These are phyloP conservation scores for Drosophila truncata DNA, from an alignment of 1,140 invertebrate genomes.

Conservation along the genomic window DNA sequence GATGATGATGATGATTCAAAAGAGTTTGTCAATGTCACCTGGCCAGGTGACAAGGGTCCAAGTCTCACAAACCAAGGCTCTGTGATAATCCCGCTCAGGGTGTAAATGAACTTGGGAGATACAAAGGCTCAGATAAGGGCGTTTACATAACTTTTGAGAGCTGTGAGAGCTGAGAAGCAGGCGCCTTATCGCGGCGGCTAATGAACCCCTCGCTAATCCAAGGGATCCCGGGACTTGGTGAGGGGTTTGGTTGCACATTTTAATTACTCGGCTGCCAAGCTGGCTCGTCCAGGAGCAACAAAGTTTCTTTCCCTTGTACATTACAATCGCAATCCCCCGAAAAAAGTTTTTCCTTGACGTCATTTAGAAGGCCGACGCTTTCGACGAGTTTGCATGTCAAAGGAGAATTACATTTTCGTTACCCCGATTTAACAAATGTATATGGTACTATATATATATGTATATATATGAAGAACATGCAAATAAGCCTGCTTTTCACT, in stretches of 20 bases:
- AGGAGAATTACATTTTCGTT: constrained; percentile 67
- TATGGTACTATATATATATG: constrained; percentile 2
- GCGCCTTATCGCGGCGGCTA: constrained; percentile 47
- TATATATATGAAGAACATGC: background rate
- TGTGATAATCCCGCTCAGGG: constrained; percentile 22
- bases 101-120: constrained; percentile 28
- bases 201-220: constrained; percentile 31
- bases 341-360: constrained; percentile 55
- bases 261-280: constrained; percentile 46
- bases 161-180: background rate
- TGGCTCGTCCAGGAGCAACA: constrained; percentile 30
- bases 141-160: constrained; percentile 37
- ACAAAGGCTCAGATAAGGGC: constrained; percentile 20
- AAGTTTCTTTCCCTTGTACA: constrained; percentile 32
- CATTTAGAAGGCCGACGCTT: constrained; percentile 37
- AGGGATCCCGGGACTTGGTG: background rate
- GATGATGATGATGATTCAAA: constrained; percentile 4
- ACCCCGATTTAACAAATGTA: constrained; percentile 46
- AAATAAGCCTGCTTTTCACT: constrained; percentile 7
- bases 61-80: constrained; percentile 17
- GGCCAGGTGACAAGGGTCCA: constrained; percentile 1
- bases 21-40: constrained; percentile 25
- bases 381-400: constrained; percentile 74
- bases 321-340: constrained; percentile 37
- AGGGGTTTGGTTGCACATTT: constrained; percentile 38